Percentiles rank a stretch among this genome's conserved stretches.
These are phyloP conservation scores for Pseudochirops cupreus DNA, from an alignment of 2,797 vertebrate species.

Conservation along the genomic window DNA sequence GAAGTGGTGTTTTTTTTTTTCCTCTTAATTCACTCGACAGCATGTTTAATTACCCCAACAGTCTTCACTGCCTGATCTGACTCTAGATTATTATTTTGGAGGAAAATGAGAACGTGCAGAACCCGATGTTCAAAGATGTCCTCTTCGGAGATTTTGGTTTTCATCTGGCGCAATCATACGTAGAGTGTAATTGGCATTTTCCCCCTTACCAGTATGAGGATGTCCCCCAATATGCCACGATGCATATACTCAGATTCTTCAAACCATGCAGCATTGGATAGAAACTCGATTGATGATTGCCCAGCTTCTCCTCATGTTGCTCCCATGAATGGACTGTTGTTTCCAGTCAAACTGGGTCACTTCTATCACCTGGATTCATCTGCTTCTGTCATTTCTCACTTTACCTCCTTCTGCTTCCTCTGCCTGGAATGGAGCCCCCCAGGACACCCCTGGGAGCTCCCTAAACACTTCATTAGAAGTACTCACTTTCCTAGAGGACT, in stretches of 20 bases:
- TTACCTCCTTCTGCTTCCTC: neutral
- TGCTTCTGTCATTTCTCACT: neutral
- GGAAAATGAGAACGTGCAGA: neutral
- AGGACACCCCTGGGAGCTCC: neutral
- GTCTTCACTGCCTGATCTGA: conserved; percentile 27
- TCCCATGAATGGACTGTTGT: neutral
- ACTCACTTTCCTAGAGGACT: neutral
- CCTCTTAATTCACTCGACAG: neutral
- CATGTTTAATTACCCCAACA: neutral
- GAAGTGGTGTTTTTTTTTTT: conserved; percentile 19
- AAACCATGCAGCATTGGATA: neutral
- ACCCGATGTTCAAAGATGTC: neutral
- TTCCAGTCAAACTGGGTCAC: neutral
- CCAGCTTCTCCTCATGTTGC: neutral
- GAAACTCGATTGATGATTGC: neutral
- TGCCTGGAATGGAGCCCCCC: neutral
- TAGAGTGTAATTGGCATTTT: neutral
- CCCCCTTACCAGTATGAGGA: neutral
- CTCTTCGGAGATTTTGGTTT: neutral
- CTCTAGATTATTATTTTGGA: conserved; percentile 25
- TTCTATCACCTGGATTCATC: neutral
- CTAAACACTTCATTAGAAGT: neutral
- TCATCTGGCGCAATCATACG: neutral
- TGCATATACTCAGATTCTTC: neutral
- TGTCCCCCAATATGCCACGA: neutral